phyloP scores from a whole-genome alignment of 2,113 vertebrate species.

The Triplophysa dalaica region DNA sequence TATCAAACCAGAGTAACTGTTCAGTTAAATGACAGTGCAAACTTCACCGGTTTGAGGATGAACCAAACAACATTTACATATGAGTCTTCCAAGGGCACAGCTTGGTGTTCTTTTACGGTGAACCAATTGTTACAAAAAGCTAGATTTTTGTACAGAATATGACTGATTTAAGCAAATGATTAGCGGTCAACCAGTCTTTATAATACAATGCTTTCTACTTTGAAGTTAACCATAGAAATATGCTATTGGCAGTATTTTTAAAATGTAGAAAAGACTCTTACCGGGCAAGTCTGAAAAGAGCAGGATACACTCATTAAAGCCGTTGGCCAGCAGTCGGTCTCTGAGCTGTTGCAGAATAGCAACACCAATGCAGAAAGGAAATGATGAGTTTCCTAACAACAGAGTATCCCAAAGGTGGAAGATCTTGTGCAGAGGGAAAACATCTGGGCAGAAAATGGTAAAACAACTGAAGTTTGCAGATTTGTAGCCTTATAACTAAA shows the following conservation, averaged over 20 bases:
- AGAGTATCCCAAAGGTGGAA: constrained; percentile 98
- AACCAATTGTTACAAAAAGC: no score
- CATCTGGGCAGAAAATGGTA: constrained; percentile 75
- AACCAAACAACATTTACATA: no score
- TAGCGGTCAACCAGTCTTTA: no score
- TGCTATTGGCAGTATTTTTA: neutral
- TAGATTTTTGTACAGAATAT: no score
- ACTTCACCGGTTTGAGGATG: no score
- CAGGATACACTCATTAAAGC: constrained; percentile 98
- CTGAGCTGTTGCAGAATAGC: constrained; percentile 94
- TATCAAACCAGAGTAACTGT: no score
- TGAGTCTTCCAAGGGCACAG: no score
- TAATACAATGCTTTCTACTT: no score
- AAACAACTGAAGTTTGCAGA: neutral
- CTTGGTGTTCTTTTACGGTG: no score
- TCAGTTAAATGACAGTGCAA: no score
- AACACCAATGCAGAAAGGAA: constrained; percentile 96
- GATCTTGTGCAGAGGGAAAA: constrained; percentile 98
- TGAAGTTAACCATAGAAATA: neutral
- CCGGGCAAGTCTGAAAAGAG: constrained; percentile 98
- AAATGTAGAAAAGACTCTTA: constrained; percentile 56
- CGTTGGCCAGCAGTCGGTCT: constrained; percentile 91
- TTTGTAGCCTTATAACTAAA: neutral
- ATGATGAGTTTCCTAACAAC: constrained; percentile 94
- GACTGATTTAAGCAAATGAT: no score